phyloP scores from a whole-genome alignment of 2,797 vertebrate species.

The Euthynnus affinis region DNA sequence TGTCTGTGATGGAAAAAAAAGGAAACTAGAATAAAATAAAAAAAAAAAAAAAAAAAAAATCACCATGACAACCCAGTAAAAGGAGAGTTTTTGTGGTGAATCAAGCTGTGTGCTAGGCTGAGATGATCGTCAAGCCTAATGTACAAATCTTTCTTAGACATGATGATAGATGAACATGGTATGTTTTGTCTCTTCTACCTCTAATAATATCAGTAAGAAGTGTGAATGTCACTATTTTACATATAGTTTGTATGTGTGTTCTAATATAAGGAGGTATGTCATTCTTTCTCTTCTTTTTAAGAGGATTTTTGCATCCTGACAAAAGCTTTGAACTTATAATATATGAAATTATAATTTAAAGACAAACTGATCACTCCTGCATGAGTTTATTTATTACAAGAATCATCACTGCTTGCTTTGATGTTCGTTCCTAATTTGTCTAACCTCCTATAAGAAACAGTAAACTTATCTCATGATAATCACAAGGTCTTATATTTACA shows the following conservation, averaged over 20 bases:
- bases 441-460: not conserved
- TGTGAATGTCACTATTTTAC: too few species aligned
- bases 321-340: not conserved
- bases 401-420: not conserved
- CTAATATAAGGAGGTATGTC: too few species aligned
- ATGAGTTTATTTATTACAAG: not conserved
- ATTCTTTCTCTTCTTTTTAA: not conserved
- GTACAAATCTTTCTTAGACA: not conserved
- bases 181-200: not conserved
- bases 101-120: not conserved
- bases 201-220: not conserved
- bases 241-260: too few species aligned
- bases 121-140: not conserved
- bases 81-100: conserved; percentile 44
- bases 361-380: not conserved
- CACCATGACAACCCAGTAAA: conserved; percentile 70
- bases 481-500: too few species aligned
- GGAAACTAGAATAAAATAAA: conserved; percentile 15
- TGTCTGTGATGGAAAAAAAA: conserved; percentile 47
- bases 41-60: conserved; percentile 41
- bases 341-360: not conserved
- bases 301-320: not conserved
- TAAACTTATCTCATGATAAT: not conserved
- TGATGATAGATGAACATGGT: not conserved
- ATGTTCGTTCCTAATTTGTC: not conserved